These are phyloP conservation scores for Rallus limicola DNA, from an alignment of 2,113 vertebrate species.

Conservation along the genomic window DNA sequence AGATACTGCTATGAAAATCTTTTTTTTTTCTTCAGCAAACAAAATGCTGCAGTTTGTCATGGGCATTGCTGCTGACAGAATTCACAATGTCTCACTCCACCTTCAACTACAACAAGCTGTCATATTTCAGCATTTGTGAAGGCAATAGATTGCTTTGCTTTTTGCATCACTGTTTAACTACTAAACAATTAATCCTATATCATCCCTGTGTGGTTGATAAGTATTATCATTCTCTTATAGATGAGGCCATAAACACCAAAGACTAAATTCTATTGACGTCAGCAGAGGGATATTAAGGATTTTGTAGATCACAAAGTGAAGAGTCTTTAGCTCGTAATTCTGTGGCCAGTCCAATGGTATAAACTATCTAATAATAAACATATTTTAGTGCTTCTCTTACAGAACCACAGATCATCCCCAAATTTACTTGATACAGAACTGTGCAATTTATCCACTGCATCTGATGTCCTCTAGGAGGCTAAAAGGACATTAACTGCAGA, in stretches of 20 bases:
- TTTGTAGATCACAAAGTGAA: not conserved
- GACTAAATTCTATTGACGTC: constrained; percentile 14
- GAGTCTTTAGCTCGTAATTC: constrained; percentile 5
- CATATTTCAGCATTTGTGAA: not conserved
- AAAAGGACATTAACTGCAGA: not conserved
- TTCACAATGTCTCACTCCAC: not conserved
- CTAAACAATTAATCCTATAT: constrained; percentile 31
- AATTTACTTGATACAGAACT: not conserved
- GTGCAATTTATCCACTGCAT: not conserved
- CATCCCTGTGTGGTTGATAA: not conserved
- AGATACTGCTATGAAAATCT: not conserved
- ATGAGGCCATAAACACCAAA: constrained; percentile 1
- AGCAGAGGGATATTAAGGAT: constrained; percentile 6
- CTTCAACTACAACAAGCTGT: not conserved
- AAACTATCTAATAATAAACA: not conserved
- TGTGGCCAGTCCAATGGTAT: not conserved
- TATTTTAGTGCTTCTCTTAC: not conserved
- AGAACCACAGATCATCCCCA: not conserved
- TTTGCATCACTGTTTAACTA: not conserved
- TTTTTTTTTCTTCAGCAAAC: not conserved
- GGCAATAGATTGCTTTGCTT: not conserved
- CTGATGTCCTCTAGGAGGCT: not conserved
- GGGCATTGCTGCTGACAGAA: not conserved
- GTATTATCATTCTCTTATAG: constrained; percentile 25
- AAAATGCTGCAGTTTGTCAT: not conserved